phyloP scores from a whole-genome alignment of 2,888 invertebrate genomes.

The Brachyptera risi region DNA sequence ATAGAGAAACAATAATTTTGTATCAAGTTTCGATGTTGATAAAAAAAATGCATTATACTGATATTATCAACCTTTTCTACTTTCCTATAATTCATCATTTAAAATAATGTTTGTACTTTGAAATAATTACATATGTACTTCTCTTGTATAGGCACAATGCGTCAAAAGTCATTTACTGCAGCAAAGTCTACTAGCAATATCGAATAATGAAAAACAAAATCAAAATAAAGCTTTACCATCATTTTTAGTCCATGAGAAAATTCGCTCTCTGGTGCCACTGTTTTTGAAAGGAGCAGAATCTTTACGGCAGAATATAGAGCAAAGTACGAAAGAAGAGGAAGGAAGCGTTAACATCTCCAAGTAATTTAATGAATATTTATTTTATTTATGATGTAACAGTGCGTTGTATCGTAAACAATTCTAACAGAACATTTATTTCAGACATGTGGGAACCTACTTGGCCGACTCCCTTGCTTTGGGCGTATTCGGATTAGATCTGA shows the following conservation, averaged over 20 bases:
- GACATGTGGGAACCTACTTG: constrained; percentile 27
- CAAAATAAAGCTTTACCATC: background rate
- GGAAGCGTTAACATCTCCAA: constrained; percentile 17
- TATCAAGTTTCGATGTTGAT: no score
- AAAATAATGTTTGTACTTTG: no score
- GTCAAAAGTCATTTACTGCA: constrained; percentile 28
- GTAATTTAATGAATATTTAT: constrained; percentile 21
- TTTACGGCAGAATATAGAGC: constrained; percentile 14
- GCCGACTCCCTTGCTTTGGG: constrained; percentile 30
- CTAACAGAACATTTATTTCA: no score
- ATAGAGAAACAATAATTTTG: no score
- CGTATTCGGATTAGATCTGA: constrained; percentile 30
- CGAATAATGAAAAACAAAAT: constrained; percentile 18
- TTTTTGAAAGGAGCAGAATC: constrained; percentile 25
- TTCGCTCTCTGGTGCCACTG: constrained; percentile 29
- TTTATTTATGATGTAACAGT: background rate
- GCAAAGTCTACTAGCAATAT: constrained; percentile 27
- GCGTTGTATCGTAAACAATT: no score
- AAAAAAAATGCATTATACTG: no score
- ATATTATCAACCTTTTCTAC: no score
- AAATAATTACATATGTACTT: no score
- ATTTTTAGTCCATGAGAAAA: constrained; percentile 1
- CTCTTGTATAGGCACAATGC: constrained; percentile 27
- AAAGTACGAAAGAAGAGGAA: constrained; percentile 24
- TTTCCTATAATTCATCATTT: no score